Conservation (phyloP, 2,113 vertebrate genomes). For the Murina feae region DNA sequence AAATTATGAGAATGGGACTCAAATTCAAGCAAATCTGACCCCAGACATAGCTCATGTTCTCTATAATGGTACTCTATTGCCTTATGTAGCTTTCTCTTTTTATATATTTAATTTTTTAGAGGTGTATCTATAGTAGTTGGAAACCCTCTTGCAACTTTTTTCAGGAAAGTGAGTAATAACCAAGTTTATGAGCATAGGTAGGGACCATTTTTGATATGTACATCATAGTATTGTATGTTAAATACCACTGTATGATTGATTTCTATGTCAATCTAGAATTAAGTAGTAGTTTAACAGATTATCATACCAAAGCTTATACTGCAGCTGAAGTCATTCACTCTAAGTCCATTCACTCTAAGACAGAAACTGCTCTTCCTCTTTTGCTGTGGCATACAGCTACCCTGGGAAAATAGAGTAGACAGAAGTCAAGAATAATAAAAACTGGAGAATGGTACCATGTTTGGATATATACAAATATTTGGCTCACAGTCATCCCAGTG, state of each 20-base stretch:
- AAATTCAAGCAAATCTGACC: not conserved
- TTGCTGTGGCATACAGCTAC: not conserved
- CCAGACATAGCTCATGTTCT: not conserved
- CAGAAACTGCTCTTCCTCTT: not conserved
- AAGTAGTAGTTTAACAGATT: not conserved
- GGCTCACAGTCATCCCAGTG: conserved; percentile 62
- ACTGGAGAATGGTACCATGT: not conserved
- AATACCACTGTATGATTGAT: not conserved
- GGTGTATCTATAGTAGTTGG: not conserved
- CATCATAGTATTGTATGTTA: not conserved
- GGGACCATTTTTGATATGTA: not conserved
- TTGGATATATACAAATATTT: not conserved
- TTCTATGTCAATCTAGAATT: not conserved
- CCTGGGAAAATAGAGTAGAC: not conserved
- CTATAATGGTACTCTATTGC: not conserved
- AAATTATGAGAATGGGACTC: not conserved
- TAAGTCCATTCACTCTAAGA: conserved; percentile 36
- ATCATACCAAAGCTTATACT: conserved; percentile 80
- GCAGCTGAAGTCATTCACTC: conserved; percentile 78
- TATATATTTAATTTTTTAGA: conserved; percentile 1
- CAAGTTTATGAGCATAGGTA: not conserved
- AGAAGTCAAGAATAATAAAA: not conserved
- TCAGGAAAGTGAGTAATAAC: not conserved
- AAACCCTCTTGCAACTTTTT: not conserved
- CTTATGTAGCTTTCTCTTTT: not conserved